Conservation (phyloP, 2,888 invertebrate genomes). For the Apotomis turbidana region DNA sequence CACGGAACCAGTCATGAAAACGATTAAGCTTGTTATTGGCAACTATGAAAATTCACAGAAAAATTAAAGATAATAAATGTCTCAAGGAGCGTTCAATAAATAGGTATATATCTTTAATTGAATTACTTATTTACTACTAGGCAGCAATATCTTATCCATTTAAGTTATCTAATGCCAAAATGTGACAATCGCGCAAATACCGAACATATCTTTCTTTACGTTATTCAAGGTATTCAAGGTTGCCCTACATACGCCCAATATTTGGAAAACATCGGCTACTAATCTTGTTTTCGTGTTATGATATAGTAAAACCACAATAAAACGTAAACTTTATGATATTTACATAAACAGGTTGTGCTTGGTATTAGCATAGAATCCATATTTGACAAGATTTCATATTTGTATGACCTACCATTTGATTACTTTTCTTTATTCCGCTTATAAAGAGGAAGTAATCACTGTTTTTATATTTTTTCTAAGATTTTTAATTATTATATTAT, state of each 20-base stretch:
- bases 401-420: no score
- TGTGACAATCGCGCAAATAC: constrained; percentile 25
- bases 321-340: neutral
- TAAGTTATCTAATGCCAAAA: constrained; percentile 11
- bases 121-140: neutral
- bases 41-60: no score
- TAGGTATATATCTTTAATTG: no score
- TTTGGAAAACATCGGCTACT: constrained; percentile 28
- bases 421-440: no score
- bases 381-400: neutral
- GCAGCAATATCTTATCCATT: neutral
- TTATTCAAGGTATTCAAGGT: constrained; percentile 32
- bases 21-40: no score
- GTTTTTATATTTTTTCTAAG: no score
- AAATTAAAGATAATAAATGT: no score
- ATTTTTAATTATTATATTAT: no score
- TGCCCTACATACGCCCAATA: constrained; percentile 26
- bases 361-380: neutral
- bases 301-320: constrained; percentile 19
- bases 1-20: no score
- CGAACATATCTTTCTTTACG: constrained; percentile 19
- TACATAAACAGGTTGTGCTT: no score
- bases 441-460: no score
- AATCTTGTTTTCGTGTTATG: constrained; percentile 29
- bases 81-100: no score